phyloP scores from a whole-genome alignment of 2,113 vertebrate species.

The Sus scrofa region DNA sequence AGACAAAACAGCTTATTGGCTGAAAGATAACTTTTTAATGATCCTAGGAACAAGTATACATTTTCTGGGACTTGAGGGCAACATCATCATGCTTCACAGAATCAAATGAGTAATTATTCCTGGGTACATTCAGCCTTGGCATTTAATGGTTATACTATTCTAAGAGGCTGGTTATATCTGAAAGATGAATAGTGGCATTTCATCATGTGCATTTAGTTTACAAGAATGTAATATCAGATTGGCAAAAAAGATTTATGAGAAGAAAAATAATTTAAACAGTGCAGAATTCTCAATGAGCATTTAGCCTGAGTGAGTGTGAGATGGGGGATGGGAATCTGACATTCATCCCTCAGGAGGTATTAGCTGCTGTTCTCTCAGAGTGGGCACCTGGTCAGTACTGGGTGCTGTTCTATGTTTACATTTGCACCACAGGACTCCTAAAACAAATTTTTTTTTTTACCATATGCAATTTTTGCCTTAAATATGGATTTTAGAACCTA shows the following conservation, averaged over 20 bases:
- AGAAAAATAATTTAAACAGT: background rate
- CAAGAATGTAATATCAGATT: background rate
- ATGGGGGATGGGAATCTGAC: background rate
- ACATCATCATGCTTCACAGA: background rate
- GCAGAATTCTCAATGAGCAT: background rate
- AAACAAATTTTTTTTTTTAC: slow-evolving; percentile 3
- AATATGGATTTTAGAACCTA: background rate
- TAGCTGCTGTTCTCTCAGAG: background rate
- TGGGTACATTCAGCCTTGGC: background rate
- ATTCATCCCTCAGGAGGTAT: background rate
- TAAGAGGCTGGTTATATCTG: background rate
- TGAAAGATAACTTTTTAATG: background rate
- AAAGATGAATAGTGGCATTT: background rate
- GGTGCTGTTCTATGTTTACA: background rate
- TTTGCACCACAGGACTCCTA: background rate
- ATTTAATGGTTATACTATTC: background rate
- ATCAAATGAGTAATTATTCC: slow-evolving; percentile 12
- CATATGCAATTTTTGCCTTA: background rate
- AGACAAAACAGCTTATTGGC: background rate
- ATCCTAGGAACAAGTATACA: background rate
- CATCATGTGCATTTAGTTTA: background rate
- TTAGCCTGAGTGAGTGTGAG: background rate
- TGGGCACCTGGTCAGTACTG: background rate
- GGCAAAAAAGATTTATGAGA: background rate
- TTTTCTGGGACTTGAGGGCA: slow-evolving; percentile 1